Percentiles rank a stretch among this genome's conserved stretches.
These are phyloP conservation scores for Endotricha flammealis DNA, from an alignment of 2,888 invertebrate species.

Conservation along the genomic window DNA sequence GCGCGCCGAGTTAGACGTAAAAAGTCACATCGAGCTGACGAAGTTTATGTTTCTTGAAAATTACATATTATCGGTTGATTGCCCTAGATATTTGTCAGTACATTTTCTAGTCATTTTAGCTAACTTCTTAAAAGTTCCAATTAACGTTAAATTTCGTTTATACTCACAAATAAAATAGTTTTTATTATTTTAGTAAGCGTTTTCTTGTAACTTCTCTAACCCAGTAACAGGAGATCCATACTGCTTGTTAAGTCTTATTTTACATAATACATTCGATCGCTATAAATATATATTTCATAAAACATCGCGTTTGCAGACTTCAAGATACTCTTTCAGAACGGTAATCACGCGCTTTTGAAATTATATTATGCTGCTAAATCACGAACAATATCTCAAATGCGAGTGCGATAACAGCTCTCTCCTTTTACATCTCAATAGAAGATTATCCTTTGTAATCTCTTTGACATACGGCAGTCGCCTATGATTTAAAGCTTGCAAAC, in stretches of 20 bases:
- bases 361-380: too few species aligned
- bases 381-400: too few species aligned
- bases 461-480: constrained; percentile 35
- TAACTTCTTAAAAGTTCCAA: constrained; percentile 4
- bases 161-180: background rate
- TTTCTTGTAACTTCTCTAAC: too few species aligned
- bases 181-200: background rate
- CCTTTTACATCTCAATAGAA: constrained; percentile 4
- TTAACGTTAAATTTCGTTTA: background rate
- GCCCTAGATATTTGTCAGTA: constrained; percentile 1
- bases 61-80: background rate
- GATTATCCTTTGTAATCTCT: constrained; percentile 19
- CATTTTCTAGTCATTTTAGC: constrained; percentile 11
- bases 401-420: constrained; percentile 4
- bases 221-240: too few species aligned
- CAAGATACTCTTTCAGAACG: too few species aligned
- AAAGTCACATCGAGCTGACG: background rate
- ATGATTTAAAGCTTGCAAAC: constrained; percentile 50
- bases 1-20: background rate
- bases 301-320: too few species aligned
- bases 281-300: too few species aligned
- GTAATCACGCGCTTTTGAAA: too few species aligned
- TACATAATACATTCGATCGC: too few species aligned
- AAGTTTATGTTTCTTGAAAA: background rate
- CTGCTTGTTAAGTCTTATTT: too few species aligned